These are phyloP conservation scores for Crocodylus rhombifer DNA, from an alignment of 2,797 vertebrate species.

Conservation along the genomic window DNA sequence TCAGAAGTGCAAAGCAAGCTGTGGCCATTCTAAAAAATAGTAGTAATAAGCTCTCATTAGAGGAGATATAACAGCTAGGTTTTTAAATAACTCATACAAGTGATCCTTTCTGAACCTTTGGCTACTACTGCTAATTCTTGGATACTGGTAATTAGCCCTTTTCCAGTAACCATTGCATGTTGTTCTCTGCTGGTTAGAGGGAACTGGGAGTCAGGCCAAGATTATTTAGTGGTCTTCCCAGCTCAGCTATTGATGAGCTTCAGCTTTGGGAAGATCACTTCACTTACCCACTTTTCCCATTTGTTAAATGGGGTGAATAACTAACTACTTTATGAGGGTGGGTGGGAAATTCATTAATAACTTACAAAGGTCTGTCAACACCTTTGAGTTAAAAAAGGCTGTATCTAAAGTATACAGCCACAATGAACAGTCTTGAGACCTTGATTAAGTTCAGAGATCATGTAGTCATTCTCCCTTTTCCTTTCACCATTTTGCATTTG, in stretches of 20 bases:
- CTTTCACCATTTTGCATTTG: background rate
- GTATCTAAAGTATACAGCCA: accelerated
- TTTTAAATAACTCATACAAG: background rate
- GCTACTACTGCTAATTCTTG: background rate
- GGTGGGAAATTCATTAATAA: background rate
- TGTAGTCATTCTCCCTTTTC: background rate
- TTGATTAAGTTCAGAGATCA: accelerated
- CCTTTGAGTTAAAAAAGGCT: background rate
- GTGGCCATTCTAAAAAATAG: accelerated
- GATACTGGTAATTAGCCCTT: background rate
- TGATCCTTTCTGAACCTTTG: accelerated
- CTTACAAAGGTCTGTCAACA: background rate
- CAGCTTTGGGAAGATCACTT: background rate
- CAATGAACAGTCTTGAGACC: background rate
- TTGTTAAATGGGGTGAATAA: background rate
- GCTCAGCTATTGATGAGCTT: accelerated
- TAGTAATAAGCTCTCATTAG: background rate
- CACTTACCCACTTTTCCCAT: background rate
- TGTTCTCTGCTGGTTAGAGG: background rate
- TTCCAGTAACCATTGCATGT: background rate
- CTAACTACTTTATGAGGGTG: background rate
- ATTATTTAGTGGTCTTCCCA: background rate
- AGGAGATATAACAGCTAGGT: background rate
- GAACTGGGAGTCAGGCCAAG: background rate
- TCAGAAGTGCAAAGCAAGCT: background rate